Evolutionary conservation across 1,140 invertebrate genomes (phyloP).

Genomic region (Danaus melanippus): DNA sequence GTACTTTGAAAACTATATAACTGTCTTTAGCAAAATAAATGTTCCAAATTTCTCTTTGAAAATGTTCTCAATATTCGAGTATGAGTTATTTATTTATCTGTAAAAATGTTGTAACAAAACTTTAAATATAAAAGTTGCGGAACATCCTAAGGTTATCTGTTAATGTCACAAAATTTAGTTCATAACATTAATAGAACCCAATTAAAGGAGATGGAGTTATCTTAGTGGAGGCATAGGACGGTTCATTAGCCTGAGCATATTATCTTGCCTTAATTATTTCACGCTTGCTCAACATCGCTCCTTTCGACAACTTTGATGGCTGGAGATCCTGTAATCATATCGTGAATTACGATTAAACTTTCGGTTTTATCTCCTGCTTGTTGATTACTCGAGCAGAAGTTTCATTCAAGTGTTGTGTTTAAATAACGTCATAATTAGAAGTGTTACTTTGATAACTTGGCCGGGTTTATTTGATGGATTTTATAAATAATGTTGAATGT

Average conservation of each 20-base stretch:
- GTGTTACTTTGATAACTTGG: no score
- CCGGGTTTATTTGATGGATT: no score
- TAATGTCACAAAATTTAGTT: no score
- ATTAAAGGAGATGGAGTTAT: constrained; percentile 29
- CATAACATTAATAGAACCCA: constrained; percentile 12
- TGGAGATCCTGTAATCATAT: constrained; percentile 44
- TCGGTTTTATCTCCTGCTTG: constrained; percentile 51
- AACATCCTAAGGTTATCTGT: constrained; percentile 10
- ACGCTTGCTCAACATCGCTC: constrained; percentile 43
- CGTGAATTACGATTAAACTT: constrained; percentile 59
- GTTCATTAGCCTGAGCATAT: constrained; percentile 56
- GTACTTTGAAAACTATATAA: constrained; percentile 6
- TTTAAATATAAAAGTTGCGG: no score
- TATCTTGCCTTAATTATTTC: constrained; percentile 61
- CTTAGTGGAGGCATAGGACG: constrained; percentile 28
- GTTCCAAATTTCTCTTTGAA: constrained; percentile 1
- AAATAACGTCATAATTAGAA: constrained; percentile 15
- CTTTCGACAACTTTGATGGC: constrained; percentile 54
- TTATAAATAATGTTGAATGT: no score
- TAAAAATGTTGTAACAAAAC: no score
- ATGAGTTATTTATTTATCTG: no score
- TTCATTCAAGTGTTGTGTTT: constrained; percentile 45
- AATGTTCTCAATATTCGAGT: no score
- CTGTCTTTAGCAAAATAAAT: constrained; percentile 12
- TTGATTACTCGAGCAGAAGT: constrained; percentile 51